A percentile compares a stretch with the other conserved stretches of the same genome.
Evolutionary conservation across 2,113 vertebrate species (phyloP).

Genomic region (Cyprinodon variegatus): DNA sequence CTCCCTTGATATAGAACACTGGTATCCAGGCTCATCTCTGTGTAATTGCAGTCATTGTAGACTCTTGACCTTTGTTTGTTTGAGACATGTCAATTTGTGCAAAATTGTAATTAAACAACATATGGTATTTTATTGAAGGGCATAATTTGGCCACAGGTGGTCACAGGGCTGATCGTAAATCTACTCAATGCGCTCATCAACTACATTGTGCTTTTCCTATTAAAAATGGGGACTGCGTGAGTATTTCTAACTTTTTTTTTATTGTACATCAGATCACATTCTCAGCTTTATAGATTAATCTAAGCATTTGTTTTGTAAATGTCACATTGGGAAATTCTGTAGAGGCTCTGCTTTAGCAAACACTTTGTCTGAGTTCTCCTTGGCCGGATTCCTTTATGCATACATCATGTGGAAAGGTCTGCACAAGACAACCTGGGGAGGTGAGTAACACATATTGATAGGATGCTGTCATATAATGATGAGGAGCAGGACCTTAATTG

Average conservation of each 20-base stretch:
- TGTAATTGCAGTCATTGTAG: not conserved
- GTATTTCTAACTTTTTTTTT: slow-evolving; percentile 58
- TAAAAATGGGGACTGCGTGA: slow-evolving; percentile 89
- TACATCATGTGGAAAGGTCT: slow-evolving; percentile 85
- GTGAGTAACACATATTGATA: slow-evolving; percentile 64
- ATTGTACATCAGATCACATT: not conserved
- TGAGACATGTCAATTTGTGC: not conserved
- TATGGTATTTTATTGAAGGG: slow-evolving; percentile 75
- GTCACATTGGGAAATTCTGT: slow-evolving; percentile 9
- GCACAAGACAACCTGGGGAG: slow-evolving; percentile 86
- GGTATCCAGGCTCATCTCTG: not conserved
- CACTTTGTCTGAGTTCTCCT: slow-evolving; percentile 80
- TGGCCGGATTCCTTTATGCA: slow-evolving; percentile 78
- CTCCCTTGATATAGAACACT: not conserved
- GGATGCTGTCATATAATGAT: not conserved
- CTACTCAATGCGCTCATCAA: slow-evolving; percentile 87
- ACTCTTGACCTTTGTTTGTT: not conserved
- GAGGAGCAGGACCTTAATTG: not conserved
- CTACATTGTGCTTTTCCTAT: slow-evolving; percentile 82
- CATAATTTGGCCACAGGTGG: slow-evolving; percentile 88
- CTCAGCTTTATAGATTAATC: not conserved
- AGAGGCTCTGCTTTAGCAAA: slow-evolving; percentile 91
- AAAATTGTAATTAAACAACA: not conserved
- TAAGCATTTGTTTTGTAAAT: not conserved
- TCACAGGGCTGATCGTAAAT: slow-evolving; percentile 86